A percentile compares a stretch with the other conserved stretches of the same genome.
These are phyloP conservation scores for Leptatherina wallacei DNA, from an alignment of 2,797 vertebrate genomes.

Conservation along the genomic window DNA sequence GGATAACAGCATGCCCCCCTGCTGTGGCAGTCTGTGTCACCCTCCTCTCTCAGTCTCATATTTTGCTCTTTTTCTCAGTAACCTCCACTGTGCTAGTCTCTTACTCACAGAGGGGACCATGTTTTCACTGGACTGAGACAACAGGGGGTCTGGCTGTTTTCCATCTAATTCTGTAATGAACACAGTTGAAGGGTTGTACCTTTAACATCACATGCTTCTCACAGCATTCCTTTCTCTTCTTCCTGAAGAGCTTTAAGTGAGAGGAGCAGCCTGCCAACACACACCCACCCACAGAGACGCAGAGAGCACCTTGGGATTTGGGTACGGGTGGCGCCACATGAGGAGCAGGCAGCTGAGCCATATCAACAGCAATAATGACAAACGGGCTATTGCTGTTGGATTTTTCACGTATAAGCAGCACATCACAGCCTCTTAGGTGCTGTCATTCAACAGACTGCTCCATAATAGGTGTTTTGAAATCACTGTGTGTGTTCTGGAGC, in stretches of 20 bases:
- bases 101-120: constrained; percentile 34
- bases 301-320: constrained; percentile 51
- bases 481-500: neutral
- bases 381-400: constrained; percentile 59
- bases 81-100: constrained; percentile 27
- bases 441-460: constrained; percentile 52
- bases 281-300: constrained; percentile 1
- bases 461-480: constrained; percentile 7
- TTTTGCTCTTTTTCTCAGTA: constrained; percentile 41
- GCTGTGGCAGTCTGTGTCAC: constrained; percentile 68
- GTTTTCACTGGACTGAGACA: constrained; percentile 49
- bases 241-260: constrained; percentile 31
- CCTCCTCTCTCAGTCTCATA: constrained; percentile 23
- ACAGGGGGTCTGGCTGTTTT: constrained; percentile 42
- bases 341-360: constrained; percentile 68
- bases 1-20: constrained; percentile 65
- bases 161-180: constrained; percentile 37
- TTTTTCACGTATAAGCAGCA: constrained; percentile 39
- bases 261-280: constrained; percentile 31
- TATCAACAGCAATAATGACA: constrained; percentile 67
- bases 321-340: constrained; percentile 41
- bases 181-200: constrained; percentile 30
- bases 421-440: constrained; percentile 52
- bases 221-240: constrained; percentile 24
- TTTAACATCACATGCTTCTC: constrained; percentile 29